Base-by-base conservation (phyloP, 2,888 invertebrate species). In the Hypomecis atomaria region DNA sequence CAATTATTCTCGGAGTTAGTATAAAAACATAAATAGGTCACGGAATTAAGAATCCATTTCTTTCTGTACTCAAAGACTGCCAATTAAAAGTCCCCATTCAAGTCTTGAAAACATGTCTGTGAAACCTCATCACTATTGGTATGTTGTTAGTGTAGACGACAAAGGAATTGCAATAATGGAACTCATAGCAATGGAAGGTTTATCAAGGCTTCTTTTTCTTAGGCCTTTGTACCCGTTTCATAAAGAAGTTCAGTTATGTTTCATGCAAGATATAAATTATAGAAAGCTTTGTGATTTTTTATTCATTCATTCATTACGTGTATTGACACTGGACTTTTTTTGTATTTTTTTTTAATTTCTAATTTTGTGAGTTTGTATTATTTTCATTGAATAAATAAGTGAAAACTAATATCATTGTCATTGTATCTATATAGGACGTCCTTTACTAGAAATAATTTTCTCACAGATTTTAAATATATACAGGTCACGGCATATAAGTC, bases 161-260 rank as follows among this genome's bases (percentile, higher is more conserved):
- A 56, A 56, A 56, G 38, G 38, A 37, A 23, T 38, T 56, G 38
- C 33, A 56, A 47, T 56, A 56, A 55, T 13, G 44, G 43, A 55
- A 55, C 44, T 36, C 9, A 34, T 6, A 38, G 38, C 38, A 11
- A 23, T 40, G 49, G 11, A 44, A 54, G 43, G 33, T 54, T 54
- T 43, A 43, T 43, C n/a, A 43, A 54, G 44, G 55, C 8, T 55
- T 44, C 44, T 55, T 55, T 9, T 44, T 44, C 34, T 37, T 13
- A 44, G 44, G 36, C 44, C 44, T 55, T 38, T 5, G 8, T 11
- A 38, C 38, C 7, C 13, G 8, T 53, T 53, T 53, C 33, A 34
- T 42, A 43, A 42, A 34, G 33, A 43, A n/a, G 1, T 37, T 53
- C 40, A 52, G 13, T 23, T 34, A 11, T 42, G n/a, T 53, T 53